These are phyloP conservation scores for Nilaparvata lugens DNA, from an alignment of 1,140 invertebrate species.

Conservation along the genomic window DNA sequence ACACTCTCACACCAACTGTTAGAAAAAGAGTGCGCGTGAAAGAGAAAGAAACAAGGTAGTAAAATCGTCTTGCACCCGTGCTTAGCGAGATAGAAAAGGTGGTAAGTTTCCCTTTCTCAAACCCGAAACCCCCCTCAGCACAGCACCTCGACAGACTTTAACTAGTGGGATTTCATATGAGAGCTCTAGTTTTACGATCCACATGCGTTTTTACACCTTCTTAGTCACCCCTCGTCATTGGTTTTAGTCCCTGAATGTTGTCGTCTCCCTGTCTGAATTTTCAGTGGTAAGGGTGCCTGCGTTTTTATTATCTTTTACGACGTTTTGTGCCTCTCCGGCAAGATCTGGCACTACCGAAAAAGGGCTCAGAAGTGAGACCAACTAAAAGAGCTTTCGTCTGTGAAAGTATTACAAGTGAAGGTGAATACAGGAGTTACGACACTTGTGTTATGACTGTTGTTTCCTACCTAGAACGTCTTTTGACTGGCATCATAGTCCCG, in stretches of 20 bases:
- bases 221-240: not conserved
- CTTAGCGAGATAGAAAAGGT: too few species aligned
- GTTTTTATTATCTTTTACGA: constrained; percentile 2
- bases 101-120: too few species aligned
- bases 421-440: constrained; percentile 2
- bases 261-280: not conserved
- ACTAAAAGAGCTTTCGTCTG: too few species aligned
- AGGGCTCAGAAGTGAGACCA: not conserved
- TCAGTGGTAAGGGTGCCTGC: not conserved
- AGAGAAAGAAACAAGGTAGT: not conserved
- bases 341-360: not conserved
- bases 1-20: not conserved
- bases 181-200: constrained; percentile 1
- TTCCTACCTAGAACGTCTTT: too few species aligned
- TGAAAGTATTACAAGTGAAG: not conserved
- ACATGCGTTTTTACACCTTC: constrained; percentile 3
- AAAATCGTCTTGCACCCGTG: not conserved
- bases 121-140: too few species aligned
- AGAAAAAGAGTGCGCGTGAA: not conserved
- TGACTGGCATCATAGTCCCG: too few species aligned
- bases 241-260: too few species aligned
- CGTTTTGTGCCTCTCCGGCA: not conserved
- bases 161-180: constrained; percentile 6
- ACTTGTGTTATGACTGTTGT: constrained; percentile 1
- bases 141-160: not conserved